Evolutionary conservation across 1,140 invertebrate genomes (phyloP).

Genomic region (Ips nitidus): DNA sequence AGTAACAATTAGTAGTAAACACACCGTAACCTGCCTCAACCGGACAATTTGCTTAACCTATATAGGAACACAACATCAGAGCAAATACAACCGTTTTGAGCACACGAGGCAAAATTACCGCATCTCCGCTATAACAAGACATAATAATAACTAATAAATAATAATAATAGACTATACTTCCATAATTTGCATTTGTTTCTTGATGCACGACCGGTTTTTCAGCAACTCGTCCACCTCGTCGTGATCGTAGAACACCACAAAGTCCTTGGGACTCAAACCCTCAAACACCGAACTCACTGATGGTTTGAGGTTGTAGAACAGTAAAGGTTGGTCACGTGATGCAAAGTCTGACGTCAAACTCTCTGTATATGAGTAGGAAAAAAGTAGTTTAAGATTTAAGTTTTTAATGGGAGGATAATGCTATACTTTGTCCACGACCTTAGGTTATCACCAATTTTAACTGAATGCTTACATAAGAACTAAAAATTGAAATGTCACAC

Average conservation of each 20-base stretch:
- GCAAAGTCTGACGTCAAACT: constrained; percentile 72
- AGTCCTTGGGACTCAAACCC: constrained; percentile 69
- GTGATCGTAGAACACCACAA: constrained; percentile 74
- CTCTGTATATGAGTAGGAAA: constrained; percentile 44
- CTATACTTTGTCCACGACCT: too few species aligned
- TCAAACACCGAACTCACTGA: constrained; percentile 77
- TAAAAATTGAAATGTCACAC: too few species aligned
- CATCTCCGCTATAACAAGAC: too few species aligned
- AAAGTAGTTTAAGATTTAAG: neutral
- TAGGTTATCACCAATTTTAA: too few species aligned
- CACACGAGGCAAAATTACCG: too few species aligned
- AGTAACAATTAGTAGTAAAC: too few species aligned
- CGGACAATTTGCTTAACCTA: too few species aligned
- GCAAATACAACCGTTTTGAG: too few species aligned
- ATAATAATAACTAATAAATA: too few species aligned
- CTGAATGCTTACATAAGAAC: too few species aligned
- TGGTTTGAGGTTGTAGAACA: constrained; percentile 80
- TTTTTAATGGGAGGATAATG: neutral
- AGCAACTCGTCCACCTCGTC: constrained; percentile 64
- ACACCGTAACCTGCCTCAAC: too few species aligned
- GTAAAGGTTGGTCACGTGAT: constrained; percentile 67
- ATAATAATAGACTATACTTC: neutral
- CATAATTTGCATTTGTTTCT: constrained; percentile 38
- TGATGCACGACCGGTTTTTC: constrained; percentile 35
- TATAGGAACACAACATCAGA: too few species aligned